phyloP scores from a whole-genome alignment of 23 tunicate species.

The Corella eumyota region DNA sequence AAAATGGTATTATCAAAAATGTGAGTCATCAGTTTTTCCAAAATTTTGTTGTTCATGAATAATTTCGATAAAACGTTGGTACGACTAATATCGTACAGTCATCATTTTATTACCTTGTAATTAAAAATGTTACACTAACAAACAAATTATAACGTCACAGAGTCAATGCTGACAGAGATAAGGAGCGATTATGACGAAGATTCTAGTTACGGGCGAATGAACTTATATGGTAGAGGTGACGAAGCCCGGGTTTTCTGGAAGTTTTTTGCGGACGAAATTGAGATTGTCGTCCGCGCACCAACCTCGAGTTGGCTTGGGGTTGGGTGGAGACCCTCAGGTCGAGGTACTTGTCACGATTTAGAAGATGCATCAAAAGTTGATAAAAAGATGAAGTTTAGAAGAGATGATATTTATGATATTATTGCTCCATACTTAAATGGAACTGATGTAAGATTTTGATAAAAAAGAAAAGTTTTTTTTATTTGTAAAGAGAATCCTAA shows the following conservation, averaged over 20 bases:
- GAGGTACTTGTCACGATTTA: background rate
- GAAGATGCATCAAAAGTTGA: no score
- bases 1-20: no score
- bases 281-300: slow-evolving; percentile 8
- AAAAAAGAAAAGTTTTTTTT: no score
- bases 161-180: slow-evolving; percentile 15
- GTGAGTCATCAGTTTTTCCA: no score
- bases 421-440: no score
- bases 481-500: no score
- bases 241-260: slow-evolving; percentile 20
- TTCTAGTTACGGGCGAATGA: slow-evolving; percentile 7
- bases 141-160: background rate
- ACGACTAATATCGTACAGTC: no score
- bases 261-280: slow-evolving; percentile 15
- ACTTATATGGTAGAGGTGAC: slow-evolving; percentile 3
- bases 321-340: slow-evolving; percentile 28
- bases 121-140: background rate
- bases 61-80: no score
- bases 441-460: no score
- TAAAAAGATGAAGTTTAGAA: no score
- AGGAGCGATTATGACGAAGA: slow-evolving; percentile 4
- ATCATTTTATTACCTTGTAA: background rate
- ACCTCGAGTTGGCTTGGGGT: slow-evolving; percentile 42
- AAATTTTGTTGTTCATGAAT: no score
- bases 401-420: no score